These are phyloP conservation scores for Leptatherina wallacei DNA, from an alignment of 2,797 vertebrate species.

Conservation along the genomic window DNA sequence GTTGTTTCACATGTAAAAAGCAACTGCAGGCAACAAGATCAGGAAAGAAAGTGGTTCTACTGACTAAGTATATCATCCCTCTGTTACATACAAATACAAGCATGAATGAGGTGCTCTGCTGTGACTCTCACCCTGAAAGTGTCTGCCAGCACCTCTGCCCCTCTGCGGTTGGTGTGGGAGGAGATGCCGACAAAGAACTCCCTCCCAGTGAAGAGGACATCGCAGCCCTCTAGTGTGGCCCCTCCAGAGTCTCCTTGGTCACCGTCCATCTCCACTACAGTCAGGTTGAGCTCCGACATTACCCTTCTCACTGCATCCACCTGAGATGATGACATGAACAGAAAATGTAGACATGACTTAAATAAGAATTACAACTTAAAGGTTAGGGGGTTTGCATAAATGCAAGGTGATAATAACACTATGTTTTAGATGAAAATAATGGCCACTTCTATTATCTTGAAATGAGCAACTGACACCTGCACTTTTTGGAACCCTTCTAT, in stretches of 20 bases:
- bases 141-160: conserved; percentile 90
- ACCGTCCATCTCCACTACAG: conserved; percentile 86
- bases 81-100: background rate
- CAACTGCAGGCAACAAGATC: background rate
- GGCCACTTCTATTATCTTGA: no score
- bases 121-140: conserved; percentile 87
- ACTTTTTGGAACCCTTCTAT: no score
- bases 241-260: conserved; percentile 77
- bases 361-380: no score
- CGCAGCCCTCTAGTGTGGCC: conserved; percentile 91
- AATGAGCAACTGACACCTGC: no score
- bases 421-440: no score
- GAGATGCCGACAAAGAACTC: conserved; percentile 95
- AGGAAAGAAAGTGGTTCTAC: background rate
- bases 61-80: background rate
- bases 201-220: conserved; percentile 91
- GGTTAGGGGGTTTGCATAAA: no score
- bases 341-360: background rate
- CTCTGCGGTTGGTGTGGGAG: conserved; percentile 90
- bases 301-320: conserved; percentile 86
- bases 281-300: conserved; percentile 89
- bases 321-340: conserved; percentile 62
- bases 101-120: background rate
- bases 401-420: no score
- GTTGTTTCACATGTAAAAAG: no score